phyloP scores from a whole-genome alignment of 1,140 invertebrate genomes.

The Meloidogyne exigua region DNA sequence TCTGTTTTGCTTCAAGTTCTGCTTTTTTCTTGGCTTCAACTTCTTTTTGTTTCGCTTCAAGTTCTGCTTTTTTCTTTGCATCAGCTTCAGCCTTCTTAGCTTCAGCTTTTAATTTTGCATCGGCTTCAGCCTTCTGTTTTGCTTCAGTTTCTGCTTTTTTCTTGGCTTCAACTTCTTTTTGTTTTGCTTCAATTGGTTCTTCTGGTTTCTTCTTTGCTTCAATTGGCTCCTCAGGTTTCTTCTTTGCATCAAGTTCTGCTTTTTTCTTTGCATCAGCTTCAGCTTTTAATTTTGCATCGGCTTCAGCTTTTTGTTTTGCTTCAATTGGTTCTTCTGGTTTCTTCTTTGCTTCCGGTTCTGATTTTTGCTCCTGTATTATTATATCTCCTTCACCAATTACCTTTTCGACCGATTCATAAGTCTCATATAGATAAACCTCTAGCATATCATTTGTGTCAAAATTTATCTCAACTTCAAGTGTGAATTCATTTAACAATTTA shows the following conservation, averaged over 20 bases:
- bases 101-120: no score
- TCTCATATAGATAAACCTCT: slow-evolving; percentile 11
- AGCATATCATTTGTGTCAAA: slow-evolving; percentile 6
- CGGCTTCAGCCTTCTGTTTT: no score
- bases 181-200: no score
- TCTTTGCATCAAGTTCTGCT: background rate
- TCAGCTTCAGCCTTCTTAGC: no score
- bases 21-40: no score
- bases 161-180: no score
- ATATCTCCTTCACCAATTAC: background rate
- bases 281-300: background rate
- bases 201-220: no score
- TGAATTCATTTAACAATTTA: background rate
- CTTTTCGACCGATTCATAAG: slow-evolving; percentile 6
- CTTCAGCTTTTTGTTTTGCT: background rate
- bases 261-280: background rate
- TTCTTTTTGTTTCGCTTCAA: no score
- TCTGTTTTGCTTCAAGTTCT: no score
- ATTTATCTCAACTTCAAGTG: slow-evolving; percentile 4
- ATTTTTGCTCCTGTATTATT: background rate
- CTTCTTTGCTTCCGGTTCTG: background rate
- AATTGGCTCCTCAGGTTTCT: background rate
- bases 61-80: no score
- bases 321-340: background rate
- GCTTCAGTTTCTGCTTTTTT: no score